Evolutionary conservation across 2,113 vertebrate genomes (phyloP), one percentile per base, ranked within the genome.

Genomic region (Xerus inauris): DNA sequence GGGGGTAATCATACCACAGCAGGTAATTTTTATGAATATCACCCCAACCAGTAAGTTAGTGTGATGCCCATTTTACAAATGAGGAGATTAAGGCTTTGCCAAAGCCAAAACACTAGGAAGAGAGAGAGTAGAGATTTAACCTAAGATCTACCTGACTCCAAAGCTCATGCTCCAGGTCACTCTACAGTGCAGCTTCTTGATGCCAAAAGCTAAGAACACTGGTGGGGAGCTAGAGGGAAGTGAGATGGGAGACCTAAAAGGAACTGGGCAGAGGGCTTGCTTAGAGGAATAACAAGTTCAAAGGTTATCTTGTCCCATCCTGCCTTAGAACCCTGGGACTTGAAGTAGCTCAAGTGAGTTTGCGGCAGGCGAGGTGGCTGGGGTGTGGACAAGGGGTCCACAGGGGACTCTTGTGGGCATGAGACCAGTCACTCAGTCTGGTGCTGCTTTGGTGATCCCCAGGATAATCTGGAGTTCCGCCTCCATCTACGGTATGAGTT

Each of bases 401-500:
- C 51, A 26, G 64, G 69, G 62, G 59, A 64, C 20, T 91, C 19
- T 73, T 47, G 54, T 76, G 65, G 65, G 45, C 40, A 10, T 2
- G 30, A 87, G 35, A 71, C 14, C 26, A 84, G 24, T 35, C 16
- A 3, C 6, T 89, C 49, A 93, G 38, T 69, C 82, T 91, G 32
- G 3, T 80, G n/a, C 28, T 96, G 75, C 30, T 40, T 93, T 62
- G 89, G 13, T 98, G 7, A 3, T n/a, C 93, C 87, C 42, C 97
- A 99, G 99, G 99, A 99, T 97, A 99, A 99, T 97, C 98, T 99
- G 93, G 99, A 99, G 97, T 99, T 99, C 94, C 99, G 99, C 82
- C 98, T 99, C 67, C 99, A 99, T 91, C 98, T 99, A 30, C 99
- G 99, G 97, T 99, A 99, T 22, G 99, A 99, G 97, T 99, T 99